Percentiles rank a stretch among this genome's conserved stretches.
Conservation (phyloP, 1,140 invertebrate species). For the Chionoecetes opilio region DNA sequence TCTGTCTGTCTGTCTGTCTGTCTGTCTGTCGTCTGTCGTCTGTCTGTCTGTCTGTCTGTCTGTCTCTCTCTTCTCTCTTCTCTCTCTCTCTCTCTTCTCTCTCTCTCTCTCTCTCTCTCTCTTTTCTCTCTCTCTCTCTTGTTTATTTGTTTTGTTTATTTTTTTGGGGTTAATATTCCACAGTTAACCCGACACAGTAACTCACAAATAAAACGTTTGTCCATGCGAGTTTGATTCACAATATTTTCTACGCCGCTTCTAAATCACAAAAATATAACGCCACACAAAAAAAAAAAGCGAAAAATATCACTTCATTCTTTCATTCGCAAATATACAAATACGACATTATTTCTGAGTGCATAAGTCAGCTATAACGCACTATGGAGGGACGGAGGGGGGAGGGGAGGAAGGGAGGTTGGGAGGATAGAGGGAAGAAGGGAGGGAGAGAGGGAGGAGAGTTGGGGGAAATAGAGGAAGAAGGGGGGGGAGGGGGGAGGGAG, state of each 20-base stretch:
- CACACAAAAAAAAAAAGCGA: too few relatives aligned
- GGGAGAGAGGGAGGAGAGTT: too few relatives aligned
- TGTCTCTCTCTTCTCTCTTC: too few relatives aligned
- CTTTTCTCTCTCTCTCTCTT: background rate
- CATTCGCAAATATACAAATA: background rate
- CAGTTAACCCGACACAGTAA: background rate
- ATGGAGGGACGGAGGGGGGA: background rate
- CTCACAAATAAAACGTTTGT: background rate
- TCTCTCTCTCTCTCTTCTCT: too few relatives aligned
- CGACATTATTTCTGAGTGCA: background rate
- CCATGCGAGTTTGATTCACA: background rate
- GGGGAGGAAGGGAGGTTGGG: background rate
- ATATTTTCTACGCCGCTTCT: background rate
- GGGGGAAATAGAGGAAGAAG: background rate
- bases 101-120: too few relatives aligned
- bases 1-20: too few relatives aligned
- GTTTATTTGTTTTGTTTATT: background rate
- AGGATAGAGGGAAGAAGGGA: background rate
- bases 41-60: too few relatives aligned
- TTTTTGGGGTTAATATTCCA: background rate
- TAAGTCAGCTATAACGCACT: background rate
- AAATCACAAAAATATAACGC: background rate
- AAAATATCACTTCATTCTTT: too few relatives aligned
- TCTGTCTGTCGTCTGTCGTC: too few relatives aligned
- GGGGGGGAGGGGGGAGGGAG: background rate